These are phyloP conservation scores for Psittacara wagleri DNA, from an alignment of 2,113 vertebrate species.

Conservation along the genomic window DNA sequence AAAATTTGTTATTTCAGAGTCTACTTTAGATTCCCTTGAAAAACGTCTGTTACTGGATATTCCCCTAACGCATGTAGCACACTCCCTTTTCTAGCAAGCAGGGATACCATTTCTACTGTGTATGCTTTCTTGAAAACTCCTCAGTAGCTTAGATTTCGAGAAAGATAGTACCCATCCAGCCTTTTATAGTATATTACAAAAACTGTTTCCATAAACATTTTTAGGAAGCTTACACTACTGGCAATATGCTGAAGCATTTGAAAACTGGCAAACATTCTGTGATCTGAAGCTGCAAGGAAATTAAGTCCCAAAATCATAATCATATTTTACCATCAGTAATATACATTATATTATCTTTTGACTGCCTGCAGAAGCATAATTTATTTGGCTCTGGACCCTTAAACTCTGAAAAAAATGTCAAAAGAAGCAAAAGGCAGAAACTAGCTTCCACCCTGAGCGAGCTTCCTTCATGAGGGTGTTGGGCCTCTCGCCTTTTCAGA, in stretches of 20 bases:
- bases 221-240: neutral
- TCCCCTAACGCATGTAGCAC: neutral
- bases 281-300: neutral
- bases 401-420: neutral
- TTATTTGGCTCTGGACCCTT: neutral
- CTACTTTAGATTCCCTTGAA: neutral
- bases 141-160: neutral
- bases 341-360: neutral
- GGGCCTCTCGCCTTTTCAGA: neutral
- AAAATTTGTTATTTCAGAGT: constrained; percentile 26
- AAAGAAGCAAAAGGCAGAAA: neutral
- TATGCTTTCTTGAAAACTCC: neutral
- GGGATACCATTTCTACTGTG: neutral
- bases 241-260: neutral
- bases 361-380: neutral
- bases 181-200: neutral
- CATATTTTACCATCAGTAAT: neutral
- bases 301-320: neutral
- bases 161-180: neutral
- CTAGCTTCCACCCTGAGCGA: neutral
- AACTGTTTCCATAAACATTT: neutral
- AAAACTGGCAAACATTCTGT: neutral
- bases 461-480: neutral
- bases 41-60: neutral
- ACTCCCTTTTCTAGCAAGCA: neutral